phyloP scores from a whole-genome alignment of 2,113 vertebrate species.

The Oreochromis spilurus region DNA sequence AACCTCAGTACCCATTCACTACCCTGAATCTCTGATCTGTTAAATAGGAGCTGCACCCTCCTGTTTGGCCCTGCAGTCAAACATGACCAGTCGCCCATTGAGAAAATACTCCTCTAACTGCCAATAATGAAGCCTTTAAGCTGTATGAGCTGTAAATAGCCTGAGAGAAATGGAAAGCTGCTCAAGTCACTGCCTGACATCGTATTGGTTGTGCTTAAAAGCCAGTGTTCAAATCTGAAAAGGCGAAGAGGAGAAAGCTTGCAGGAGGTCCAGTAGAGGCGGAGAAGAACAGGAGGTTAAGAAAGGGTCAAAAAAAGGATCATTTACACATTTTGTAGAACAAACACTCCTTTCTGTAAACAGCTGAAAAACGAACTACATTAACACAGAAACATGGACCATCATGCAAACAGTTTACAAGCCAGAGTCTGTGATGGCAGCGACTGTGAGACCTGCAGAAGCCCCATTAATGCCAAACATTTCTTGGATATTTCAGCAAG shows the following conservation, averaged over 20 bases:
- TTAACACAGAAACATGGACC: not conserved
- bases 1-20: slow-evolving; percentile 5
- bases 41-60: slow-evolving; percentile 6
- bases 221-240: not conserved
- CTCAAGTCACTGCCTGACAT: not conserved
- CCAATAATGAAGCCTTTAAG: not conserved
- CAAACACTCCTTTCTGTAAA: not conserved
- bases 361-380: not conserved
- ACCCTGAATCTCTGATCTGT: not conserved
- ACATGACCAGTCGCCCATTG: not conserved
- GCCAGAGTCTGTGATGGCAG: not conserved
- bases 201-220: not conserved
- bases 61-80: not conserved
- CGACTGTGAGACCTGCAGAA: not conserved
- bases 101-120: slow-evolving; percentile 11
- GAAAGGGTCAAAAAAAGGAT: not conserved
- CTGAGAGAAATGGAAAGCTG: not conserved
- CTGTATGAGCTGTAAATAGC: slow-evolving; percentile 5
- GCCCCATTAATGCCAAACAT: not conserved
- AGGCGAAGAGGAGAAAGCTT: not conserved
- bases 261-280: not conserved
- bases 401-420: not conserved
- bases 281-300: not conserved
- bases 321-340: not conserved
- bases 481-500: not conserved